Evolutionary conservation across 2,888 invertebrate species (phyloP).

Genomic region (Athalia cordata): DNA sequence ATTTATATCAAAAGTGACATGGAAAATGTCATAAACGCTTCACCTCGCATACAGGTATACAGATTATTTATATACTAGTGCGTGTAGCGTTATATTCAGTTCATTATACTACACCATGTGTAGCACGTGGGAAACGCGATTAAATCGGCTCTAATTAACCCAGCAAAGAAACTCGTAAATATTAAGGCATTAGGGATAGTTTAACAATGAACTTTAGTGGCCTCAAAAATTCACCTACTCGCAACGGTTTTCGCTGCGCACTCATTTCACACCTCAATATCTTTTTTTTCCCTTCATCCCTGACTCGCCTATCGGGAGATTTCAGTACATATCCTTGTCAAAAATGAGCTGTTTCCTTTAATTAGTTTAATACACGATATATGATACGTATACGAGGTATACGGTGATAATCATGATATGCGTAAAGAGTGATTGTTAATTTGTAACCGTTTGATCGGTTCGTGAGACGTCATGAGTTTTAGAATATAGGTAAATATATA

Average conservation of each 20-base stretch:
- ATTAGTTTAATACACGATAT: no score
- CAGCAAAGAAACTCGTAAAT: constrained; percentile 21
- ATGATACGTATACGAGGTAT: no score
- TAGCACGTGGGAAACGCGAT: constrained; percentile 33
- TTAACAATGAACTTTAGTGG: background rate
- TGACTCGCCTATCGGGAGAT: no score
- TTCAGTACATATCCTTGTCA: no score
- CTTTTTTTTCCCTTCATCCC: background rate
- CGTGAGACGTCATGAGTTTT: constrained; percentile 16
- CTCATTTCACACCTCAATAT: no score
- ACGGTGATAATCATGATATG: no score
- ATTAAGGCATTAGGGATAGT: background rate
- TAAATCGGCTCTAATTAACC: constrained; percentile 23
- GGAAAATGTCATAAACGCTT: background rate
- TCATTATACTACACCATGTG: background rate
- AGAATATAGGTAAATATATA: background rate
- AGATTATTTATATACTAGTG: background rate
- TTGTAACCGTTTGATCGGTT: no score
- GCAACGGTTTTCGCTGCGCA: no score
- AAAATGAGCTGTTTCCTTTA: no score
- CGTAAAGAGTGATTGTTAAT: no score
- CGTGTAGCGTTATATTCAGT: background rate
- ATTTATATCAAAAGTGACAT: background rate
- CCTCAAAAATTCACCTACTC: no score
- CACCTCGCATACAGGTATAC: background rate